Conservation (phyloP, 2,797 vertebrate genomes). For the Oceanodroma leucorhoa region DNA sequence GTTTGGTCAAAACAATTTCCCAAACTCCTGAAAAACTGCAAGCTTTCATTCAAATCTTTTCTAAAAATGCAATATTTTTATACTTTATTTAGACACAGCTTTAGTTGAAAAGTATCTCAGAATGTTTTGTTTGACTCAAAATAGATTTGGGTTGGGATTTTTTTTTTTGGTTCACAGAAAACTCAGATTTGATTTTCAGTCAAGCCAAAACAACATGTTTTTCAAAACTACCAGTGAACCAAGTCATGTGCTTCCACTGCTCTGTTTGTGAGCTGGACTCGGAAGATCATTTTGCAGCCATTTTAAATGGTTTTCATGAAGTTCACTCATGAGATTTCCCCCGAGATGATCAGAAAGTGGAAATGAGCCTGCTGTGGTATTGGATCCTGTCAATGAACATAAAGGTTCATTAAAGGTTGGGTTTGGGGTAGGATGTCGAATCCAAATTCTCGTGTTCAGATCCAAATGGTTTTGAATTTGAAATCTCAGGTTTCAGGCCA, state of each 20-base stretch:
- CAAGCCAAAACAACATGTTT: background rate
- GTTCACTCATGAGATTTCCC: background rate
- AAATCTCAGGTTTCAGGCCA: background rate
- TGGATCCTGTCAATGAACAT: background rate
- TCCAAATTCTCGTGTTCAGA: background rate
- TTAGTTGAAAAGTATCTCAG: background rate
- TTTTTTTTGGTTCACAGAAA: background rate
- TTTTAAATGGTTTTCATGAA: background rate
- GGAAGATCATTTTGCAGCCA: background rate
- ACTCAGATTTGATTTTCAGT: background rate
- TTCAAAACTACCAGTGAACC: slow-evolving; percentile 6
- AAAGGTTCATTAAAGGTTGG: background rate
- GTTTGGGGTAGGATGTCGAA: background rate
- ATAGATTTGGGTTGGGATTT: background rate
- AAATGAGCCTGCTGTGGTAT: background rate
- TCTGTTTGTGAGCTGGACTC: background rate
- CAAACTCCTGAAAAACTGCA: background rate
- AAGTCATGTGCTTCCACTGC: background rate
- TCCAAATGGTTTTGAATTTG: background rate
- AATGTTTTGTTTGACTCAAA: background rate
- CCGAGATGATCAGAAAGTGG: background rate
- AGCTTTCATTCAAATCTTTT: background rate
- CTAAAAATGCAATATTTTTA: background rate
- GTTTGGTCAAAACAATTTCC: background rate
- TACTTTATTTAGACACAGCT: background rate